Evolutionary conservation across 1,140 invertebrate species (phyloP).

Genomic region (Caenorhabditis elegans): WBcel235 BX284605.5:8904001-8904500

Average conservation of each 20-base stretch:
- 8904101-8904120: conserved; percentile 1
- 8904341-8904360: not conserved
- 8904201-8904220: not conserved
- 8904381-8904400: not conserved
- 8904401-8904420: not conserved
- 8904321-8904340: conserved; percentile 4
- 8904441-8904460: not conserved
- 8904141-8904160: not conserved
- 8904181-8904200: not conserved
- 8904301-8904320: conserved; percentile 17
- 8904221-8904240: not conserved
- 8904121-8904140: conserved; percentile 6
- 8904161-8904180: not conserved
- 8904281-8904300: not conserved
- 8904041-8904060: too few relatives aligned
- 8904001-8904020: not conserved
- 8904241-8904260: not conserved
- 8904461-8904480: too few relatives aligned
- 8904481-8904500: too few relatives aligned
- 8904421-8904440: too few relatives aligned
- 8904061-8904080: not conserved
- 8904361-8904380: not conserved
- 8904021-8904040: not conserved
- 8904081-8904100: not conserved
- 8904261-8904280: not conserved